Conservation (phyloP, 2,113 vertebrate species). For the Mirza zaza region DNA sequence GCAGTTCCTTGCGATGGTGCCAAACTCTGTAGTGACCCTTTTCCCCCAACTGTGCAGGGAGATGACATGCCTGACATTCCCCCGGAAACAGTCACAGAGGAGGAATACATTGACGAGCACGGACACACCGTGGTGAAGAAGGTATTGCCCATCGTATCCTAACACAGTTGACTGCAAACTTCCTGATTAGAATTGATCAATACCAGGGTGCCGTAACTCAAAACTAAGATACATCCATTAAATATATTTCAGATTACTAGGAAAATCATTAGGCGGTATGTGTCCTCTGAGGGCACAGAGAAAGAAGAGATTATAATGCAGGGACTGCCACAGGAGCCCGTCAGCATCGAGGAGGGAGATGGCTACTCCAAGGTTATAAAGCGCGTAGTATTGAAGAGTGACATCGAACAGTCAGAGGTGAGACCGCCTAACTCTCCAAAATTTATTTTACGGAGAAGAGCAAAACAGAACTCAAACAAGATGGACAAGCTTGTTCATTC, state of each 20-base stretch:
- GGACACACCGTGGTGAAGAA: conserved; percentile 95
- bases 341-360: conserved; percentile 90
- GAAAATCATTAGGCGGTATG: conserved; percentile 91
- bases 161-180: not conserved
- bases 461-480: not conserved
- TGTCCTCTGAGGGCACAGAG: conserved; percentile 90
- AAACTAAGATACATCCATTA: not conserved
- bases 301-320: conserved; percentile 91
- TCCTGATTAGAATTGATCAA: not conserved
- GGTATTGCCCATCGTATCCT: conserved; percentile 80
- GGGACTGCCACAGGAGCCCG: conserved; percentile 86
- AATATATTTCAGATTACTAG: conserved; percentile 89
- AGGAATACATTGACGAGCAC: conserved; percentile 93
- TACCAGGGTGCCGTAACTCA: not conserved
- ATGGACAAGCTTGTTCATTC: not conserved
- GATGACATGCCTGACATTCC: conserved; percentile 92
- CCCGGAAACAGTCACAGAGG: conserved; percentile 92
- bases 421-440: not conserved
- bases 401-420: conserved; percentile 91
- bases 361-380: conserved; percentile 93
- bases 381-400: conserved; percentile 92
- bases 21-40: not conserved
- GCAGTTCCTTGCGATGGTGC: not conserved
- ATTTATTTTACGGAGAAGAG: rapidly evolving
- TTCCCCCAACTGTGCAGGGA: conserved; percentile 84